phyloP scores from a whole-genome alignment of 2,797 vertebrate species.

The Acanthopagrus latus region DNA sequence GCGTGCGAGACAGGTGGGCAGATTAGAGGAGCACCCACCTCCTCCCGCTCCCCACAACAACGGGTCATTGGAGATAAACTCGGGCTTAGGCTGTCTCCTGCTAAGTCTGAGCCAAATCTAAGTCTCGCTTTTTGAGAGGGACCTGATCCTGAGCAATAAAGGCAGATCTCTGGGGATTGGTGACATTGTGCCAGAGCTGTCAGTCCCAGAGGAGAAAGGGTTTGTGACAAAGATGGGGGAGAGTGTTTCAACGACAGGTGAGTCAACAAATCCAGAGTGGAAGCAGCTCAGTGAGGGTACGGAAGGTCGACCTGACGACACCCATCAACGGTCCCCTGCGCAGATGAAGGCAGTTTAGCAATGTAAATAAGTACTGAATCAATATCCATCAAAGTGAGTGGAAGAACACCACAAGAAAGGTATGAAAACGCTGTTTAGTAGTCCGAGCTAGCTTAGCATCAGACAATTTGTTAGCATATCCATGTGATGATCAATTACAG shows the following conservation, averaged over 20 bases:
- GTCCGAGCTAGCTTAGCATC: neutral
- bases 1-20: constrained; percentile 72
- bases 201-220: constrained; percentile 27
- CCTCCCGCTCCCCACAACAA: constrained; percentile 57
- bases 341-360: neutral
- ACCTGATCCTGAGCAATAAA: constrained; percentile 55
- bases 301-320: neutral
- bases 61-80: constrained; percentile 70
- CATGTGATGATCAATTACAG: neutral
- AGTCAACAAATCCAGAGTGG: neutral
- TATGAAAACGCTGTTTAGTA: neutral
- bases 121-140: constrained; percentile 45
- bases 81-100: constrained; percentile 58
- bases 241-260: neutral
- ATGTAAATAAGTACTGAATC: neutral
- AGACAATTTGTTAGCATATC: neutral
- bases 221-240: neutral
- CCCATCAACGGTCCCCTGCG: too few relatives aligned
- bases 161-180: constrained; percentile 42
- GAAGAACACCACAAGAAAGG: neutral
- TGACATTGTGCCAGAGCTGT: constrained; percentile 27
- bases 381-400: neutral
- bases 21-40: constrained; percentile 66
- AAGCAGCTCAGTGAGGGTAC: neutral
- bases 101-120: constrained; percentile 71